phyloP scores from a whole-genome alignment of 2,797 vertebrate species.

The Hirundo rustica region DNA sequence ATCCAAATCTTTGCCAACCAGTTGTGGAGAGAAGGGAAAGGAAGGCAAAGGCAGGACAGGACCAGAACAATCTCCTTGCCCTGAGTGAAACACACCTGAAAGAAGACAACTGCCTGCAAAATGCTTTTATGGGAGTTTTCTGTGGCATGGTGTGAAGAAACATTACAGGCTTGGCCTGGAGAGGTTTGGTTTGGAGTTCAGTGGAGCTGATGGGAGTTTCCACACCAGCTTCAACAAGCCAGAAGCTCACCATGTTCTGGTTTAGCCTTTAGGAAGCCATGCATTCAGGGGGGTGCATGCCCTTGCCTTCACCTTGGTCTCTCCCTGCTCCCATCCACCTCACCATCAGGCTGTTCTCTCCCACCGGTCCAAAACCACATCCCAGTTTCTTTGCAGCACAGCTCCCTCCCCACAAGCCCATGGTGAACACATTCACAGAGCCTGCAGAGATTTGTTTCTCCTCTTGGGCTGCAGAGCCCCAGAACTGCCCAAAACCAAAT shows the following conservation, averaged over 20 bases:
- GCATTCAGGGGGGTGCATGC: neutral
- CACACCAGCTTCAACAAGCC: neutral
- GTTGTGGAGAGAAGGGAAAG: neutral
- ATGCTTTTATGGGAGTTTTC: neutral
- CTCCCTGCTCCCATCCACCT: neutral
- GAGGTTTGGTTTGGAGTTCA: neutral
- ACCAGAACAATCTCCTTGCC: neutral
- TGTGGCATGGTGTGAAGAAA: rapidly evolving
- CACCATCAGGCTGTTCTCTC: neutral
- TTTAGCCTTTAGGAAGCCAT: neutral
- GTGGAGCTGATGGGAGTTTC: neutral
- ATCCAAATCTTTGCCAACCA: neutral
- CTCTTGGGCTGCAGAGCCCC: neutral
- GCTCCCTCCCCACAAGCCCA: neutral
- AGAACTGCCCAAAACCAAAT: neutral
- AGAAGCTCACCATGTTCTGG: neutral
- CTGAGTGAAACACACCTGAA: neutral
- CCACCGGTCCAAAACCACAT: neutral
- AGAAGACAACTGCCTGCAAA: neutral
- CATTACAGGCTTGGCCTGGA: neutral
- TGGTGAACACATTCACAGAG: neutral
- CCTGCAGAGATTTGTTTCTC: neutral
- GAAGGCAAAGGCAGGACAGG: neutral
- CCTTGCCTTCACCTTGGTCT: neutral
- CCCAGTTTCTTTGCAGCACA: neutral